Evolutionary conservation across 2,888 invertebrate genomes (phyloP).

Genomic region (Parnassius apollo): DNA sequence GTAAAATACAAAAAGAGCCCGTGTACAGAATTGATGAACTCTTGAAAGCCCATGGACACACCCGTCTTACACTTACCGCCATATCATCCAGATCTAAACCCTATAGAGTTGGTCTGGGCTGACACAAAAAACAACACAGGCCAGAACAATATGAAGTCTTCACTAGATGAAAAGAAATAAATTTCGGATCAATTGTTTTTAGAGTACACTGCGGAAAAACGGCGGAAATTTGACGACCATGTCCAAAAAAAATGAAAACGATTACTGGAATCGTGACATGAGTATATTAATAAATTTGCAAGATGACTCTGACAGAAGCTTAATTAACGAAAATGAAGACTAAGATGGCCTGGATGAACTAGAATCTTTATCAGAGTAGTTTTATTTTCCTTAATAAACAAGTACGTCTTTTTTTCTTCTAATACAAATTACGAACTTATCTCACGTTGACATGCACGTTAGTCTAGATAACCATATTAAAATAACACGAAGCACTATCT

Average conservation of each 20-base stretch:
- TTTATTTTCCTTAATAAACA: no score
- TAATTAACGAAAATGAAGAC: no score
- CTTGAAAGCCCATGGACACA: conserved; percentile 19
- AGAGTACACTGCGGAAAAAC: neutral
- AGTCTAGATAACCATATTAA: no score
- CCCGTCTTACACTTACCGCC: conserved; percentile 10
- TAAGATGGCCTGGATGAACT: no score
- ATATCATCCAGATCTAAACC: no score
- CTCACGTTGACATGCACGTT: no score
- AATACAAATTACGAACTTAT: no score
- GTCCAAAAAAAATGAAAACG: conserved; percentile 4
- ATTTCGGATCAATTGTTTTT: neutral
- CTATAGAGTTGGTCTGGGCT: conserved; percentile 20
- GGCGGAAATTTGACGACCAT: neutral
- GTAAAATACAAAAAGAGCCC: conserved; percentile 25
- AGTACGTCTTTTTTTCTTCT: no score
- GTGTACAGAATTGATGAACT: conserved; percentile 26
- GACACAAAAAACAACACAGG: conserved; percentile 25
- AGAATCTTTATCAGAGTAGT: no score
- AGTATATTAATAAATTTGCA: no score
- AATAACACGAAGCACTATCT: no score
- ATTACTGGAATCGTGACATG: conserved; percentile 2
- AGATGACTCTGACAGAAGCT: no score
- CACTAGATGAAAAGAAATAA: neutral
- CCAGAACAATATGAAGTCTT: conserved; percentile 25